Conservation (phyloP, 1,140 invertebrate genomes). For the Oscheius sp. region DNA sequence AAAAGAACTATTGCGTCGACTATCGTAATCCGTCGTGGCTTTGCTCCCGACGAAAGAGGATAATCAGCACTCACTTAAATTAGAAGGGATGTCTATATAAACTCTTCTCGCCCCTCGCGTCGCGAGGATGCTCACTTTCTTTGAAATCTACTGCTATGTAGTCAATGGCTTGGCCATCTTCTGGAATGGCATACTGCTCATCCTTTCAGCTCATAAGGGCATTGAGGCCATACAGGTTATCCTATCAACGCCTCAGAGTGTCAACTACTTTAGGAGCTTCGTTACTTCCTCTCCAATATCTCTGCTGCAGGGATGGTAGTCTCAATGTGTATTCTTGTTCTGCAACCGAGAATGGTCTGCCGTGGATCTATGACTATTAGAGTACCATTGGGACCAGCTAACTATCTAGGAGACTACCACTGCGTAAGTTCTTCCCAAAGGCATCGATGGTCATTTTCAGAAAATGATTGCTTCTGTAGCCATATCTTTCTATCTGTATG, state of each 20-base stretch:
- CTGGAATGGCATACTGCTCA: slow-evolving; percentile 9
- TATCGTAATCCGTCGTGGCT: too few relatives aligned
- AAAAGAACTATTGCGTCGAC: neutral
- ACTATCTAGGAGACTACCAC: slow-evolving; percentile 10
- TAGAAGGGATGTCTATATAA: neutral
- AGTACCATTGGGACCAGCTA: slow-evolving; percentile 15
- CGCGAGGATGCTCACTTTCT: slow-evolving; percentile 1
- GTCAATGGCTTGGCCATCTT: slow-evolving; percentile 11
- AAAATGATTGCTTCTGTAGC: slow-evolving; percentile 4
- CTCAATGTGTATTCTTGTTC: neutral
- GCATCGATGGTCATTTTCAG: too few relatives aligned
- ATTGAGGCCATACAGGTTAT: slow-evolving; percentile 27
- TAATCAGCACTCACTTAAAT: neutral
- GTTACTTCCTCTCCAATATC: slow-evolving; percentile 29
- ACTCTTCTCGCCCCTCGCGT: neutral
- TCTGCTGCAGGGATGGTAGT: slow-evolving; percentile 9
- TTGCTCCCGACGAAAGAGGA: neutral
- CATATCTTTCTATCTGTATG: slow-evolving; percentile 21
- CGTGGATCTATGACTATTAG: slow-evolving; percentile 25
- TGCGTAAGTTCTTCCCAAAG: slow-evolving; percentile 3
- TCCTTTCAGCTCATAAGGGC: slow-evolving; percentile 22
- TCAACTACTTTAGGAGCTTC: slow-evolving; percentile 9
- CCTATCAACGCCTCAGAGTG: neutral
- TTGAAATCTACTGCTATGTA: slow-evolving; percentile 17
- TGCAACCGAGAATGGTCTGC: slow-evolving; percentile 18